Evolutionary conservation across 92 coral and sea anemone species (phyloP).

Genomic region (Plumapathes pennacea): DNA sequence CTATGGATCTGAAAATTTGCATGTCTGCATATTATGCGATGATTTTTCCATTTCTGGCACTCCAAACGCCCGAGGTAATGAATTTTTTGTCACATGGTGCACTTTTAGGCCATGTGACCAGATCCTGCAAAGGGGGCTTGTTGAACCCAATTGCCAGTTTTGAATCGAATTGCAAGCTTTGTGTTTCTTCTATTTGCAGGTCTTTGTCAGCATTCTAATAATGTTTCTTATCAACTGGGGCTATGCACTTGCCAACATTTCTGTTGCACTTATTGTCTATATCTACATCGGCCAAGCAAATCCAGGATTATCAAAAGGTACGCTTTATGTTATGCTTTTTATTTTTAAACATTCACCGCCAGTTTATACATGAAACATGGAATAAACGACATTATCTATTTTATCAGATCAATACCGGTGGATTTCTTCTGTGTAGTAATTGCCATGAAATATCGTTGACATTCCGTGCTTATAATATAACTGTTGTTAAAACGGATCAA

Average conservation of each 20-base stretch:
- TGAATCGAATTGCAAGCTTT: background rate
- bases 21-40: too few relatives aligned
- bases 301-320: conserved; percentile 96
- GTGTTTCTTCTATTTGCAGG: conserved; percentile 50
- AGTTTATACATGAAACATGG: too few relatives aligned
- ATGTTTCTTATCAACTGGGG: conserved; percentile 99
- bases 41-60: too few relatives aligned
- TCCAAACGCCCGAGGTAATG: too few relatives aligned
- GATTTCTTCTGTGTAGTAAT: too few relatives aligned
- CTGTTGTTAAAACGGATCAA: too few relatives aligned
- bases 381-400: too few relatives aligned
- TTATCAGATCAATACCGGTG: too few relatives aligned
- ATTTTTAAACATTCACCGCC: background rate
- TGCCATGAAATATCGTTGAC: too few relatives aligned
- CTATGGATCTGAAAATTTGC: too few relatives aligned
- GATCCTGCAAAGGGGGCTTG: background rate
- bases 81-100: too few relatives aligned
- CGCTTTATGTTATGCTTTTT: background rate
- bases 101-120: background rate
- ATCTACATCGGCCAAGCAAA: conserved; percentile 97
- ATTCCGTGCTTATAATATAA: too few relatives aligned
- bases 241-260: conserved; percentile 95
- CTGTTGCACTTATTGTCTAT: conserved; percentile 87
- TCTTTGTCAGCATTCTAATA: conserved; percentile 83
- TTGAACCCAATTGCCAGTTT: background rate